phyloP scores from a whole-genome alignment of 1,140 invertebrate species.

The Stegodyphus dumicola region DNA sequence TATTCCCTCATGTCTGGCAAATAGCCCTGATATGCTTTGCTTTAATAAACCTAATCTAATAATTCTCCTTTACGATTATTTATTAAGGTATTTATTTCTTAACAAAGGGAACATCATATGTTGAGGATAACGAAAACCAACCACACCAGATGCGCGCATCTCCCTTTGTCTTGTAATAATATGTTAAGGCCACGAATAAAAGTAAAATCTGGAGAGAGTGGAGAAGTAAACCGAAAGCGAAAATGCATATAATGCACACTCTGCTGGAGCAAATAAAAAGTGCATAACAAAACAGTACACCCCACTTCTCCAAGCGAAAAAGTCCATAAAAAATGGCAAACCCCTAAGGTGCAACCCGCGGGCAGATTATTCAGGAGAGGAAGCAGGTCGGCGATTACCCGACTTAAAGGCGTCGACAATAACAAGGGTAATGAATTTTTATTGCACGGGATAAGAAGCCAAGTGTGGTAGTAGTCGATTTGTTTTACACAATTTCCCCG shows the following conservation, averaged over 20 bases:
- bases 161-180: neutral
- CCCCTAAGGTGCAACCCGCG: neutral
- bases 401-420: neutral
- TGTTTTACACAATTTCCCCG: neutral
- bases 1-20: no score
- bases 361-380: neutral
- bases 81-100: no score
- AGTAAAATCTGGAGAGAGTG: neutral
- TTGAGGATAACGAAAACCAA: no score
- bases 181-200: neutral
- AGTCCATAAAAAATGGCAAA: neutral
- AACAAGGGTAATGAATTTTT: constrained; percentile 27
- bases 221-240: neutral
- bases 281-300: neutral
- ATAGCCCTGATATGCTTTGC: no score
- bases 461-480: constrained; percentile 1
- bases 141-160: no score
- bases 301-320: neutral
- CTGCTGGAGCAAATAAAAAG: neutral
- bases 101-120: no score
- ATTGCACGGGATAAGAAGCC: neutral
- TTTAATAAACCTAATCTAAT: no score
- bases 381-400: neutral
- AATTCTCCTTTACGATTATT: no score
- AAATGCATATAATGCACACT: neutral